phyloP scores from a whole-genome alignment of 2,888 invertebrate species.

The Agrochola lota region DNA sequence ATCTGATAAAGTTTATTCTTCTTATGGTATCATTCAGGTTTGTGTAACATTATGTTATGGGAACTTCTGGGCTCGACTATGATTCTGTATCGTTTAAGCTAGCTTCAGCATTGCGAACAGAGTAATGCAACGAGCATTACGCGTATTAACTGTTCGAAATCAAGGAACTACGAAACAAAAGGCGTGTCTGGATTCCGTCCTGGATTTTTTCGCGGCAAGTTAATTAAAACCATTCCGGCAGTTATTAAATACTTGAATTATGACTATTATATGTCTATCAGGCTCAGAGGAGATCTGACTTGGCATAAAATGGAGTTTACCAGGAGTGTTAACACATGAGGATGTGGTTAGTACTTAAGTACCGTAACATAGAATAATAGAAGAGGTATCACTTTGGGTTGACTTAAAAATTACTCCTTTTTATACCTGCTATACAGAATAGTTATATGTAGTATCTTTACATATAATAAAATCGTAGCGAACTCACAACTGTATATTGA shows the following conservation, averaged over 20 bases:
- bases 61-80: neutral
- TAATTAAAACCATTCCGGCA: neutral
- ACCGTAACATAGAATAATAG: neutral
- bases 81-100: neutral
- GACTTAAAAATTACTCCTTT: neutral
- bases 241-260: neutral
- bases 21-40: conserved; percentile 32
- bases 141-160: neutral
- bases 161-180: neutral
- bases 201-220: neutral
- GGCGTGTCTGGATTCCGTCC: neutral
- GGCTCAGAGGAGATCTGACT: neutral
- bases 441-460: too few relatives aligned
- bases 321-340: neutral
- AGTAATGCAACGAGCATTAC: neutral
- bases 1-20: conserved; percentile 54
- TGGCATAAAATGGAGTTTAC: neutral
- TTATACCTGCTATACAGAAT: neutral
- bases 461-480: too few relatives aligned
- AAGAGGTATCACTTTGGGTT: neutral
- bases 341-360: neutral
- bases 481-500: too few relatives aligned
- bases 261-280: too few relatives aligned
- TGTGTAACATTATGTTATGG: conserved; percentile 20
- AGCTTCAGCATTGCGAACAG: neutral